Evolutionary conservation across 2,888 invertebrate species (phyloP).

Genomic region (Venusia cambrica): DNA sequence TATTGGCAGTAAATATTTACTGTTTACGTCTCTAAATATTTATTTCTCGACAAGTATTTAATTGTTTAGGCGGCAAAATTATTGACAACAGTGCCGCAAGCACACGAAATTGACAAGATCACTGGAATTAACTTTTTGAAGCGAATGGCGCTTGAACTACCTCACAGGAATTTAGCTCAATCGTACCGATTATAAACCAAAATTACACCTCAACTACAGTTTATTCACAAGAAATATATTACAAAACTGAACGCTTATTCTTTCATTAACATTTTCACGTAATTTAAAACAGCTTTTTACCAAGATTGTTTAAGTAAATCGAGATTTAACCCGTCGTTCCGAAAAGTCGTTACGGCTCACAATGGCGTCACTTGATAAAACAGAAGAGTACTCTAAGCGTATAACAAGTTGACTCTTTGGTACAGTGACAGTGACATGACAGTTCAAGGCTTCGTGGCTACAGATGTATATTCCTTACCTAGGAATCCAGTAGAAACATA

Average conservation of each 20-base stretch:
- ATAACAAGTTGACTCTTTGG: conserved; percentile 47
- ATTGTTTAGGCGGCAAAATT: conserved; percentile 26
- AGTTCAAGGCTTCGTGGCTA: conserved; percentile 42
- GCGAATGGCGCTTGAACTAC: conserved; percentile 84
- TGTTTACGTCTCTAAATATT: conserved; percentile 5
- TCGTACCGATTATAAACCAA: conserved; percentile 78
- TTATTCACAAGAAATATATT: conserved; percentile 71
- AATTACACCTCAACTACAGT: conserved; percentile 69
- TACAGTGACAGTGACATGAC: conserved; percentile 51
- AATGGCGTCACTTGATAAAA: conserved; percentile 88
- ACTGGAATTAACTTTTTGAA: conserved; percentile 63
- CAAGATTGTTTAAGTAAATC: conserved; percentile 85
- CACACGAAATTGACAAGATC: conserved; percentile 43
- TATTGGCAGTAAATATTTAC: conserved; percentile 6
- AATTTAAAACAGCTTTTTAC: conserved; percentile 61
- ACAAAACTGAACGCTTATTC: conserved; percentile 58
- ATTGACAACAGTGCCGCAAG: conserved; percentile 33
- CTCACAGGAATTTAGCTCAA: conserved; percentile 86
- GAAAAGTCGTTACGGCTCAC: conserved; percentile 90
- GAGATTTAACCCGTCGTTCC: conserved; percentile 84
- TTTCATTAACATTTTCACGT: conserved; percentile 61
- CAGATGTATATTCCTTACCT: conserved; percentile 14
- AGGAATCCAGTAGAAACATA: no score
- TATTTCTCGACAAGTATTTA: conserved; percentile 18
- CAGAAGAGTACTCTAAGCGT: conserved; percentile 30